A percentile compares a stretch with the other conserved stretches of the same genome.
These are phyloP conservation scores for Glareola pratincola DNA, from an alignment of 2,113 vertebrate species.

Conservation along the genomic window DNA sequence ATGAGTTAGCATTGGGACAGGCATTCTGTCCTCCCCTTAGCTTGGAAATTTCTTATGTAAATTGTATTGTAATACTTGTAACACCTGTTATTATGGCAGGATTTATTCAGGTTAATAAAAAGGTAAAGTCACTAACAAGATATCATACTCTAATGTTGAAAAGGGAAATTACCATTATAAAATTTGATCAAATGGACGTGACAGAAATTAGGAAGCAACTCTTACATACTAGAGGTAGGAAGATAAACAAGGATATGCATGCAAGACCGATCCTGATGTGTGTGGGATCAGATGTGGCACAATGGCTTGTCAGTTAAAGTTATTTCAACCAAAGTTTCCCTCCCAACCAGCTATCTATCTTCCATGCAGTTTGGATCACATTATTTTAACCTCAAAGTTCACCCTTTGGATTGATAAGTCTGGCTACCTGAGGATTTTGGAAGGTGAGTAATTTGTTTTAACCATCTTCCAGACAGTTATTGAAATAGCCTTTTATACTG, in stretches of 20 bases:
- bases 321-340: not conserved
- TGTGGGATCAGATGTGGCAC: not conserved
- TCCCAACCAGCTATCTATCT: constrained; percentile 2
- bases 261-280: not conserved
- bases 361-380: not conserved
- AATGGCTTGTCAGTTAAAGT: not conserved
- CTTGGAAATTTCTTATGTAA: not conserved
- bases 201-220: not conserved
- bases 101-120: constrained; percentile 15
- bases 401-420: constrained; percentile 11
- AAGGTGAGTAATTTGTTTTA: constrained; percentile 22
- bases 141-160: not conserved
- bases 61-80: not conserved
- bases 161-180: not conserved
- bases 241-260: not conserved
- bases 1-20: not conserved
- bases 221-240: not conserved
- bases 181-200: not conserved
- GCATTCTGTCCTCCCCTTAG: not conserved
- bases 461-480: constrained; percentile 24
- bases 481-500: constrained; percentile 17
- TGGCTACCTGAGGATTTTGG: constrained; percentile 3
- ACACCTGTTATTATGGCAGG: not conserved
- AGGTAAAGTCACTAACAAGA: not conserved
- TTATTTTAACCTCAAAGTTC: constrained; percentile 15